Percentiles rank a stretch among this genome's conserved stretches.
Conservation (phyloP, 2,797 vertebrate genomes). For the Halcyon badia region DNA sequence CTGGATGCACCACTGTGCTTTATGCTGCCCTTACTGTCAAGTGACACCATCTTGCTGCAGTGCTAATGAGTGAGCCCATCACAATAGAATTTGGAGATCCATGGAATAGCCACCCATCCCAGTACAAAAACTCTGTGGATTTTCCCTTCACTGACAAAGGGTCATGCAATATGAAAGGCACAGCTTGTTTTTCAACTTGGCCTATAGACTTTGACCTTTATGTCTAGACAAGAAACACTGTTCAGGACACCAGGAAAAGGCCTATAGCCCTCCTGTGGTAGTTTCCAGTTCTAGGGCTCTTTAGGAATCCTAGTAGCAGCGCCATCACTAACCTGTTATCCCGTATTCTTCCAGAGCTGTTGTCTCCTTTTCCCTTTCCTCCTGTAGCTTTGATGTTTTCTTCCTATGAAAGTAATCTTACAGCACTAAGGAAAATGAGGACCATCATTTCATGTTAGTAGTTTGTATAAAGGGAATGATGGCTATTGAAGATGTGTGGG, state of each 20-base stretch:
- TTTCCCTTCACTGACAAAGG: neutral
- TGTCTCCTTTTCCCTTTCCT: neutral
- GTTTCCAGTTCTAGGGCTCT: neutral
- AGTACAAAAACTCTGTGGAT: neutral
- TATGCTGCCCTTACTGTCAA: neutral
- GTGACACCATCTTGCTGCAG: neutral
- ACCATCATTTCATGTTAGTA: neutral
- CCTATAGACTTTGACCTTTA: accelerated
- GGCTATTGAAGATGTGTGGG: accelerated
- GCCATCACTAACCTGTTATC: neutral
- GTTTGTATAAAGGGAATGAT: neutral
- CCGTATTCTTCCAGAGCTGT: neutral
- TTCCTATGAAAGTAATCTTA: neutral
- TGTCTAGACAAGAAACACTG: accelerated
- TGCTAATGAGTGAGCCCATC: neutral
- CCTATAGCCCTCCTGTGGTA: neutral
- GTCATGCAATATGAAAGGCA: neutral
- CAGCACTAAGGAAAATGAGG: neutral
- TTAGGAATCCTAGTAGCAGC: neutral
- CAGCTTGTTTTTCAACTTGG: neutral
- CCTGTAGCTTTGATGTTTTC: neutral
- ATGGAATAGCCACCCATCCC: neutral
- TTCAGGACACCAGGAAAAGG: neutral
- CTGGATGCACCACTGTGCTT: accelerated
- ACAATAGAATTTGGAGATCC: neutral